These are phyloP conservation scores for Brachionus manjavacas DNA, from an alignment of 1,140 invertebrate genomes.

Conservation along the genomic window DNA sequence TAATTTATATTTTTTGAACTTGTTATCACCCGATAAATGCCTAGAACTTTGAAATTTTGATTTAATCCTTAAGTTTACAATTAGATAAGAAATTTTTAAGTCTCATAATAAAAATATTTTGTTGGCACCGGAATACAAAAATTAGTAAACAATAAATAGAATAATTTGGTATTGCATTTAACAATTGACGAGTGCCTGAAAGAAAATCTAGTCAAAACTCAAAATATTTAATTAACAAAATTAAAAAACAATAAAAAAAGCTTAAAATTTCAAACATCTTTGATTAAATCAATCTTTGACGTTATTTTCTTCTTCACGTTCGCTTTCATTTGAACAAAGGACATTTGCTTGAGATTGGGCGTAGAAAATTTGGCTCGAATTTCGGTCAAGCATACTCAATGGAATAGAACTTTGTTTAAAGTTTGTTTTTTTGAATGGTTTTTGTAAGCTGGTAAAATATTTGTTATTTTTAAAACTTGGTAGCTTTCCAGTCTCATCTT, in stretches of 20 bases:
- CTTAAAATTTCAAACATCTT: neutral
- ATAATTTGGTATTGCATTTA: neutral
- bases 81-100: neutral
- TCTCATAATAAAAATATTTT: neutral
- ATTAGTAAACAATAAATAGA: neutral
- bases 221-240: neutral
- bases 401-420: neutral
- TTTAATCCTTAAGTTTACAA: neutral
- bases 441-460: neutral
- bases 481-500: neutral
- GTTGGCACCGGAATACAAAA: neutral
- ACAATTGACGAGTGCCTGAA: neutral
- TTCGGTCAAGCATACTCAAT: constrained; percentile 1
- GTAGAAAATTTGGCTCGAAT: constrained; percentile 42
- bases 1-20: too few species aligned
- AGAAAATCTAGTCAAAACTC: neutral
- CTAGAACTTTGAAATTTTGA: neutral
- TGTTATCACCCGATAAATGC: too few species aligned
- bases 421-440: neutral
- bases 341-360: constrained; percentile 30
- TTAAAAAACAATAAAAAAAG: neutral
- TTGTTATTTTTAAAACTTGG: neutral
- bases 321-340: neutral
- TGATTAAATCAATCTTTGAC: neutral
- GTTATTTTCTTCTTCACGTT: neutral